Conservation (phyloP, 2,888 invertebrate species). For the Thereva unica region DNA sequence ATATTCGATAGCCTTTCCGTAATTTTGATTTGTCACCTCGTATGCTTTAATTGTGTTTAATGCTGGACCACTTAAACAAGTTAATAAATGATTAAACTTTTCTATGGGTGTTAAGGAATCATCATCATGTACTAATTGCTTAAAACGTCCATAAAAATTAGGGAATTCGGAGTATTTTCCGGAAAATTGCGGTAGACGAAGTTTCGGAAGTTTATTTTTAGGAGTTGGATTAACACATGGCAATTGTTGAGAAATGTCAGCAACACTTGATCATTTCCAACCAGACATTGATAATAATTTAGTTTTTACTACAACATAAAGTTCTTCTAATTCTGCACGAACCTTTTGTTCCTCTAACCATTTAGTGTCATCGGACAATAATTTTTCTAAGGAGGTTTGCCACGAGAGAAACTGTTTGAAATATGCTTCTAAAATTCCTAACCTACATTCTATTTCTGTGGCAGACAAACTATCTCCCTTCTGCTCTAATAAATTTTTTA, state of each 20-base stretch:
- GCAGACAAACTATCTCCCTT: background rate
- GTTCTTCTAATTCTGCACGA: conserved; percentile 6
- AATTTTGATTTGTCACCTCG: background rate
- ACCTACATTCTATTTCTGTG: conserved; percentile 1
- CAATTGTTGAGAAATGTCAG: background rate
- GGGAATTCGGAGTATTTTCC: conserved; percentile 5
- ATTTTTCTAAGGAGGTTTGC: background rate
- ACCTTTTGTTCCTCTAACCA: conserved; percentile 10
- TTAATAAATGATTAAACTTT: conserved; percentile 8
- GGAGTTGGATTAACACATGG: background rate
- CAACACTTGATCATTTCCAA: conserved; percentile 2
- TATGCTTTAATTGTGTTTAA: background rate
- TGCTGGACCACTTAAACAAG: background rate
- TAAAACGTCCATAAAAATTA: background rate
- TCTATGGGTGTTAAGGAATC: background rate
- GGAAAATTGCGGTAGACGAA: conserved; percentile 1
- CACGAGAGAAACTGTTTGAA: background rate
- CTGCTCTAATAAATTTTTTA: conserved; percentile 14
- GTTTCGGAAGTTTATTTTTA: background rate
- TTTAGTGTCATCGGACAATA: background rate
- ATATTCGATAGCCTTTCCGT: background rate
- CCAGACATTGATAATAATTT: background rate
- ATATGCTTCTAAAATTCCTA: conserved; percentile 3
- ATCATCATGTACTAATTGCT: background rate
- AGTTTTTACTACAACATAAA: conserved; percentile 1